Conservation (phyloP, 2,797 vertebrate genomes). For the Fundulus diaphanus region DNA sequence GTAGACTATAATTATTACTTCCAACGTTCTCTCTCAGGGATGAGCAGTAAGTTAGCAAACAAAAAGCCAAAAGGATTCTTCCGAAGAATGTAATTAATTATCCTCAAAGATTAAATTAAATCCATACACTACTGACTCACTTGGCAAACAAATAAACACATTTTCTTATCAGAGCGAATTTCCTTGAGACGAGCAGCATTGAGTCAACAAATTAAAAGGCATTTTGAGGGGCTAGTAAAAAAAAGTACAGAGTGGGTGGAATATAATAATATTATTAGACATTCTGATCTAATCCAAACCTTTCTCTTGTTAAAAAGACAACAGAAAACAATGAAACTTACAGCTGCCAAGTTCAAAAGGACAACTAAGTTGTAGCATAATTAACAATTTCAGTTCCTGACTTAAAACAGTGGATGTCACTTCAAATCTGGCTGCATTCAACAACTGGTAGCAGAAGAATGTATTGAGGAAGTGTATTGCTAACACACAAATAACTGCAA, state of each 20-base stretch:
- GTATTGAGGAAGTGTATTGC: neutral
- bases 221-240: neutral
- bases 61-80: constrained; percentile 3
- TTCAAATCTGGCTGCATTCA: neutral
- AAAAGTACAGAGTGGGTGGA: neutral
- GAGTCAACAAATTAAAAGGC: neutral
- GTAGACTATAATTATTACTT: constrained; percentile 5
- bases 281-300: neutral
- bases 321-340: neutral
- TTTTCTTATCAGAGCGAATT: neutral
- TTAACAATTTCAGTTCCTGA: neutral
- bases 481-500: neutral
- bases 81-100: neutral
- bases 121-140: neutral
- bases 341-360: neutral
- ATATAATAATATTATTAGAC: neutral
- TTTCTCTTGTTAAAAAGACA: neutral
- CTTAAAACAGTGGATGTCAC: neutral
- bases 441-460: neutral
- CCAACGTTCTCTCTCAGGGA: constrained; percentile 7
- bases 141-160: neutral
- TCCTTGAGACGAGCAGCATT: neutral
- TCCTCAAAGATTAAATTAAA: neutral
- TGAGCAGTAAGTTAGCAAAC: constrained; percentile 6
- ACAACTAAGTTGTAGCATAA: neutral